Evolutionary conservation across 2,888 invertebrate species (phyloP).

Genomic region (Heterodera filipjevi): DNA sequence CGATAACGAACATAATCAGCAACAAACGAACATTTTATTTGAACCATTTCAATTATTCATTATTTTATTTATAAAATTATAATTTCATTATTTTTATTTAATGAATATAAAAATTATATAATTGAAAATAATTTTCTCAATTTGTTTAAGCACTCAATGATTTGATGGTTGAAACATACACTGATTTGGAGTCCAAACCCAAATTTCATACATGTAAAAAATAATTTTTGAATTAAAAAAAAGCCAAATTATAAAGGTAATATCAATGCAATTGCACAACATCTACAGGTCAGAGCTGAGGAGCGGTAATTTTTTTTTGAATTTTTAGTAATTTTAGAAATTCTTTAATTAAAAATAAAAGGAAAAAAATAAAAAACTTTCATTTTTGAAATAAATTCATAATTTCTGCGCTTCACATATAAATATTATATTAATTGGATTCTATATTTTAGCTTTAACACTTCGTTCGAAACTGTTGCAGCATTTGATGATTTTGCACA

Average conservation of each 20-base stretch:
- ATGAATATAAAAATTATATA: constrained; percentile 13
- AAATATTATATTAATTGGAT: too few relatives aligned
- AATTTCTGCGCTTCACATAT: too few relatives aligned
- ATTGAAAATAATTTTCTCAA: not conserved
- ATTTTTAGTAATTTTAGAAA: not conserved
- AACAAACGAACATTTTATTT: too few relatives aligned
- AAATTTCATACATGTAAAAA: constrained; percentile 45
- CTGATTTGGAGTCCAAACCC: constrained; percentile 44
- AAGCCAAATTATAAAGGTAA: constrained; percentile 28
- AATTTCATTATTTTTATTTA: not conserved
- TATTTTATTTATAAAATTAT: too few relatives aligned
- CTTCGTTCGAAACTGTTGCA: constrained; percentile 47
- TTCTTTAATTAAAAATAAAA: constrained; percentile 12
- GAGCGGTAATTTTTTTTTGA: not conserved
- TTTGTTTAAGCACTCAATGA: constrained; percentile 40
- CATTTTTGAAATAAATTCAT: not conserved
- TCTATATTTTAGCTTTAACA: constrained; percentile 38
- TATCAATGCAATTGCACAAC: constrained; percentile 45
- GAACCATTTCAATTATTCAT: too few relatives aligned
- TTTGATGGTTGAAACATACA: constrained; percentile 50
- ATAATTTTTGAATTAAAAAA: not conserved
- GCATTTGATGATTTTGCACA: constrained; percentile 50
- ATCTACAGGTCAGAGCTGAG: constrained; percentile 41
- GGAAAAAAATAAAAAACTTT: too few relatives aligned
- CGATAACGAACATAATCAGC: too few relatives aligned